Conservation (phyloP, 92 coral and sea anemone species). For the Meandrina meandrites region DNA sequence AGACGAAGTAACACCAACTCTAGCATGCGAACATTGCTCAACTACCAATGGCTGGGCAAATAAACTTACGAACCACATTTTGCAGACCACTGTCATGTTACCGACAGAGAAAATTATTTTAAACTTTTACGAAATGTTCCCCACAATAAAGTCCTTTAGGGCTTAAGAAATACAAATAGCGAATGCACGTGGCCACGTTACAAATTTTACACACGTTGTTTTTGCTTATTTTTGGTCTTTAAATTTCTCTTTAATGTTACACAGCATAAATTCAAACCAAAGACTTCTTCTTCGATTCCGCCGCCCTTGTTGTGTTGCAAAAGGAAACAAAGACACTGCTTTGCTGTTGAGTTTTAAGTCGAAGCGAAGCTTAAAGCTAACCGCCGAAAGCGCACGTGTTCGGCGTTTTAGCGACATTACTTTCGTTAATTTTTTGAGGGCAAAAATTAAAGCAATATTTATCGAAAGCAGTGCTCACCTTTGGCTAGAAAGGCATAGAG, state of each 20-base stretch:
- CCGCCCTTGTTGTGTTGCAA: not conserved
- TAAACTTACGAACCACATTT: too few species aligned
- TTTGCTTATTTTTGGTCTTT: not conserved
- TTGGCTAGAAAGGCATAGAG: not conserved
- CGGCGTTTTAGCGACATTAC: not conserved
- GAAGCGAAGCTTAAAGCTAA: conserved; percentile 3
- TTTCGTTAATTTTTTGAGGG: not conserved
- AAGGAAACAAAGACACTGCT: too few species aligned
- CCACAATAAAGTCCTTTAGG: not conserved
- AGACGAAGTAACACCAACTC: too few species aligned
- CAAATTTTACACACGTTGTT: not conserved
- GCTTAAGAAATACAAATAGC: not conserved
- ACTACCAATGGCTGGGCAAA: too few species aligned
- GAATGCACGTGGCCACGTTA: not conserved
- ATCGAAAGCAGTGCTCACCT: not conserved
- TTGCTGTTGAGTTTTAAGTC: not conserved
- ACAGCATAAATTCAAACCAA: too few species aligned
- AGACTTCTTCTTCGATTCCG: too few species aligned
- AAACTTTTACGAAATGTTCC: not conserved
- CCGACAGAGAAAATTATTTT: not conserved
- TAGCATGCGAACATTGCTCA: too few species aligned
- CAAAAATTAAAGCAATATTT: not conserved
- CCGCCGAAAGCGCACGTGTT: conserved; percentile 1
- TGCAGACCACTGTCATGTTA: too few species aligned
- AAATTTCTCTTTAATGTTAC: not conserved